phyloP scores from a whole-genome alignment of 2,888 invertebrate species.

The Eupithecia tripunctaria region DNA sequence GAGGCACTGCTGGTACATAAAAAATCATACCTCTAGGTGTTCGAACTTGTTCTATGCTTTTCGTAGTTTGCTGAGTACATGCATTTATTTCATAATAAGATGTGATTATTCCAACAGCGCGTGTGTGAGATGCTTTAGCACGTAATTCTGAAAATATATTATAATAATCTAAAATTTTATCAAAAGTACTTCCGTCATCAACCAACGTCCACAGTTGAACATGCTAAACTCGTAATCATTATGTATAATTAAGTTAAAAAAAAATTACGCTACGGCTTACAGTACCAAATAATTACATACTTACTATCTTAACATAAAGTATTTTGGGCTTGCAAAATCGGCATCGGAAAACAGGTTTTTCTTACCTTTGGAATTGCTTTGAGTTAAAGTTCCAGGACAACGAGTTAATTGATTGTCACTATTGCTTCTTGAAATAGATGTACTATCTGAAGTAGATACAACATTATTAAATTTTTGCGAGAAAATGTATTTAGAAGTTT shows the following conservation, averaged over 20 bases:
- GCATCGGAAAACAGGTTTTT: not conserved
- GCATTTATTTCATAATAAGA: constrained; percentile 6
- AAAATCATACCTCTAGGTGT: not conserved
- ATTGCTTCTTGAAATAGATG: not conserved
- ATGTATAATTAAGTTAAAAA: too few relatives aligned
- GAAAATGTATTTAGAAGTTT: not conserved
- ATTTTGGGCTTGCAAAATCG: too few relatives aligned
- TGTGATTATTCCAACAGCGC: constrained; percentile 43
- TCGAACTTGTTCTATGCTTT: not conserved
- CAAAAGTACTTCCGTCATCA: too few relatives aligned
- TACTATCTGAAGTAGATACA: not conserved
- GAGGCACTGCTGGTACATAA: too few relatives aligned
- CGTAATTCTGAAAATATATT: not conserved
- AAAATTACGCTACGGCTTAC: too few relatives aligned
- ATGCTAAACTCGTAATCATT: too few relatives aligned
- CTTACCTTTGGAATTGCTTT: not conserved
- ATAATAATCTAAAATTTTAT: not conserved
- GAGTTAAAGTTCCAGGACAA: not conserved
- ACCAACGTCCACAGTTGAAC: too few relatives aligned
- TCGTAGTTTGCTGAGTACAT: not conserved
- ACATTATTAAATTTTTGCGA: not conserved
- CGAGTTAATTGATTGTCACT: not conserved
- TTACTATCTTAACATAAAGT: not conserved
- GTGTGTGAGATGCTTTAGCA: not conserved
- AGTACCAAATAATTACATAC: not conserved